Base-by-base conservation (phyloP, 2,797 vertebrate species). In the Semotilus atromaculatus region DNA sequence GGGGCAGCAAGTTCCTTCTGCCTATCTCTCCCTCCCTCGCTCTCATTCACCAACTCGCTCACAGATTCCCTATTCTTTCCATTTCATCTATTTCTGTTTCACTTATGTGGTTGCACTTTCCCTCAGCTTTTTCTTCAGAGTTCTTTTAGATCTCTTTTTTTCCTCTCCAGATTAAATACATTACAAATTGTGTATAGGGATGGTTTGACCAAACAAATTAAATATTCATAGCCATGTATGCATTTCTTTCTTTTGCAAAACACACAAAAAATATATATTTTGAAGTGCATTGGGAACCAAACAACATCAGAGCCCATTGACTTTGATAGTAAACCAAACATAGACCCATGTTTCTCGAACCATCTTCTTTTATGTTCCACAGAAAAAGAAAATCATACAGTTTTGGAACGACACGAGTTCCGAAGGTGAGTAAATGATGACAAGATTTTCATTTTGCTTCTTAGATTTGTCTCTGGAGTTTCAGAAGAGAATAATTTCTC, bases 1-100 rank as follows among this genome's bases (percentile, higher is more conserved):
- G 91, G 75, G 76, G 84, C 86, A 88, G 88, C 91, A 92, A 90
- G 77, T 86, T 73, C 86, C 86, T 83, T 66, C 81, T 74, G n/a
- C 83, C 83, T 85, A 64, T 82, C 73, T 77, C 82, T 66, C 79
- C 19, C 45, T 58, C 75, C 34, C 58, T 88, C 80, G 1, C 78
- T 40, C 72, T 31, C 77, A 76, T 76, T 73, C 70, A 48, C 53
- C 51, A 19, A 51, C 76, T 83, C 83, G 1, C 19, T 80, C 10
- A 43, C 45, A 36, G 9, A 55, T 71, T 82, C 73, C 53, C 7
- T 23, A 58, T 79, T 45, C 71, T 77, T 75, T 66, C 75, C 23
- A 34, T 66, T 68, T 86, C 53, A 29, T 73, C 72, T 19, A 23
- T 51, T 55, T 29, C 80, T 62, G 21, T 51, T 43, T 70, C n/a